Base-by-base conservation (phyloP, 2,888 invertebrate genomes). In the Amphipoea lucens region DNA sequence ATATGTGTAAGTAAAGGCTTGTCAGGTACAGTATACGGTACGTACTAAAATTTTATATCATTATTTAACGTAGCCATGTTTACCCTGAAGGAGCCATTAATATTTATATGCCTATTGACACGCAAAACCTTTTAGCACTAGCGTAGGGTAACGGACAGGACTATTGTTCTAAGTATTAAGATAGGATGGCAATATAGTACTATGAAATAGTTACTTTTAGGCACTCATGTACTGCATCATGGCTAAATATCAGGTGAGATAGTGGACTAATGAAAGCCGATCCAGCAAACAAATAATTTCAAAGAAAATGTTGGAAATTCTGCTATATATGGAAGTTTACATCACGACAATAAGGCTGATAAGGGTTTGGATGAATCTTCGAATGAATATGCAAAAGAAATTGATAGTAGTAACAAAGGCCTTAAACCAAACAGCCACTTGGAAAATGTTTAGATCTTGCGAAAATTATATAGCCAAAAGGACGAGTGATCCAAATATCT, bases 11-110 rank as follows among this genome's bases (percentile, higher is more conserved):
- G 86, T 86, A 65, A 70, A 82, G 74, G 42, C 69, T 67, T 82
- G 68, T 63, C 48, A 63, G 62, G 69, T 60, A 85, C 45, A 60
- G 11, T n/a, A 66, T 67, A 71, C 36, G 72, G 79, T 70, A 83
- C 75, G 79, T 67, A 87, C 70, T 84, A 73, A 86, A 83, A 86
- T 67, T 86, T 84, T 65, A 84, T 84, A 76, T 67, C 73, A 84
- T 76, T 74, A 87, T 74, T 79, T 86, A 73, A 75, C 66, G 45
- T 51, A 63, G 45, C 57, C 65, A 23, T 78, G 74, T 73, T 70
- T 68, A 67, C 83, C 51, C 69, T 79, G 70, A 69, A 66, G 60
- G 45, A 76, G 60, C 63, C 63, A 79, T 84, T 84, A 70, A 83
- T 79, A 83, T 86, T 84, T 87, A 84, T 79, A 70, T 67, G 14